These are phyloP conservation scores for Halictus ligatus DNA, from an alignment of 2,888 invertebrate species.

Conservation along the genomic window DNA sequence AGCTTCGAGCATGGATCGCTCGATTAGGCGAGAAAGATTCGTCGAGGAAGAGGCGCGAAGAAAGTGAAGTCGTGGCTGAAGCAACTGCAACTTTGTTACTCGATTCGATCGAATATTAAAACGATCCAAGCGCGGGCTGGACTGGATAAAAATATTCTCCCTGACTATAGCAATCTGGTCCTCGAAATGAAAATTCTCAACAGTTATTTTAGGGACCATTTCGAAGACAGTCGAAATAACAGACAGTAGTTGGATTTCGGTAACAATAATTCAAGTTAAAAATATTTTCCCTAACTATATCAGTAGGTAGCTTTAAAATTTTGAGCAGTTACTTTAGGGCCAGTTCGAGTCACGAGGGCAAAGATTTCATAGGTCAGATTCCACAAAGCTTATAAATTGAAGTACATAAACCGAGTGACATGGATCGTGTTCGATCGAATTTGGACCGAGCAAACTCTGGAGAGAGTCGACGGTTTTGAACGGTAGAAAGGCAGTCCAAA, in stretches of 20 bases:
- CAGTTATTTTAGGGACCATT: no score
- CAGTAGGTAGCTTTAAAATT: neutral
- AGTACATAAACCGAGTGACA: no score
- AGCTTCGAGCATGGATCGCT: slow-evolving; percentile 12
- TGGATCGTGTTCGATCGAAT: neutral
- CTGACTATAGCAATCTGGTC: no score
- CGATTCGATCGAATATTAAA: neutral
- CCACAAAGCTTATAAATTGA: no score
- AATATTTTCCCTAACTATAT: neutral
- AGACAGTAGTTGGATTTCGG: no score
- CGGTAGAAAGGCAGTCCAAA: neutral
- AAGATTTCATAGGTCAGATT: no score
- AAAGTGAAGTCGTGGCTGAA: slow-evolving; percentile 34
- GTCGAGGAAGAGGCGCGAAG: slow-evolving; percentile 14
- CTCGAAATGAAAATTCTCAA: no score
- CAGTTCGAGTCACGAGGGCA: no score
- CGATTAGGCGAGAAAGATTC: slow-evolving; percentile 27
- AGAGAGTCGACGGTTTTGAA: neutral
- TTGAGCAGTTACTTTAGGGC: no score
- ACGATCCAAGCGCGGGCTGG: neutral
- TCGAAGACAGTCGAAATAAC: no score
- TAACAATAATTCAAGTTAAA: neutral
- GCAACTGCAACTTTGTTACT: neutral
- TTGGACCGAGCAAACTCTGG: neutral
- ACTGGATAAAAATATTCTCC: neutral